phyloP scores from a whole-genome alignment of 2,888 invertebrate species.

The Alsophila aescularia region DNA sequence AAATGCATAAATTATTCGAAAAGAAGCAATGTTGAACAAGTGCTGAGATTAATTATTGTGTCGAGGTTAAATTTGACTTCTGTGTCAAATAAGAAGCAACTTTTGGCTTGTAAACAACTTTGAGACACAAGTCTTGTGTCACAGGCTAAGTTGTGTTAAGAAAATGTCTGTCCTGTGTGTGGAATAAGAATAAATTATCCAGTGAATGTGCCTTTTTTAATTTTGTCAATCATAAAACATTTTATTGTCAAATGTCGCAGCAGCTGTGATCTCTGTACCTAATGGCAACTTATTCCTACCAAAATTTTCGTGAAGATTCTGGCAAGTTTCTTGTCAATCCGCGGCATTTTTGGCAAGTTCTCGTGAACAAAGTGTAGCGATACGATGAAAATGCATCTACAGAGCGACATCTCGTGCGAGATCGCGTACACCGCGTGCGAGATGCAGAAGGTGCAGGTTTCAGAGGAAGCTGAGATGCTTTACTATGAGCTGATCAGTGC shows the following conservation, averaged over 20 bases:
- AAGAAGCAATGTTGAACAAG: too few relatives aligned
- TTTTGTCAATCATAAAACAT: too few relatives aligned
- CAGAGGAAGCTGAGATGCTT: slow-evolving; percentile 80
- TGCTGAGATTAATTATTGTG: background rate
- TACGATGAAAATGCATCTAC: slow-evolving; percentile 74
- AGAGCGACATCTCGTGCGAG: slow-evolving; percentile 72
- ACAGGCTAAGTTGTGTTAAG: background rate
- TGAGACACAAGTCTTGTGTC: background rate
- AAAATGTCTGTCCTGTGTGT: too few relatives aligned
- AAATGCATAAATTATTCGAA: too few relatives aligned
- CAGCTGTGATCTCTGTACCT: too few relatives aligned
- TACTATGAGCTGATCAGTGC: slow-evolving; percentile 80
- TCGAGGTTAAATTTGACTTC: background rate
- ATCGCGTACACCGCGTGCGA: slow-evolving; percentile 65
- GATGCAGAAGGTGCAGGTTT: slow-evolving; percentile 72
- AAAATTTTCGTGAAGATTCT: too few relatives aligned
- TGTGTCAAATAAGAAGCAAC: background rate
- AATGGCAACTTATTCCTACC: too few relatives aligned
- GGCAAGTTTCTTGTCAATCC: too few relatives aligned
- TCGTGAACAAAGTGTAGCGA: slow-evolving; percentile 26
- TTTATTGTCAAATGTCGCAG: too few relatives aligned
- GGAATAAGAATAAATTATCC: too few relatives aligned
- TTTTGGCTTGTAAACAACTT: background rate
- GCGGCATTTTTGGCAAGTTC: background rate
- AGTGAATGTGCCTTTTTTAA: background rate